phyloP scores from a whole-genome alignment of 1,140 invertebrate species.

The Gerris buenoi region DNA sequence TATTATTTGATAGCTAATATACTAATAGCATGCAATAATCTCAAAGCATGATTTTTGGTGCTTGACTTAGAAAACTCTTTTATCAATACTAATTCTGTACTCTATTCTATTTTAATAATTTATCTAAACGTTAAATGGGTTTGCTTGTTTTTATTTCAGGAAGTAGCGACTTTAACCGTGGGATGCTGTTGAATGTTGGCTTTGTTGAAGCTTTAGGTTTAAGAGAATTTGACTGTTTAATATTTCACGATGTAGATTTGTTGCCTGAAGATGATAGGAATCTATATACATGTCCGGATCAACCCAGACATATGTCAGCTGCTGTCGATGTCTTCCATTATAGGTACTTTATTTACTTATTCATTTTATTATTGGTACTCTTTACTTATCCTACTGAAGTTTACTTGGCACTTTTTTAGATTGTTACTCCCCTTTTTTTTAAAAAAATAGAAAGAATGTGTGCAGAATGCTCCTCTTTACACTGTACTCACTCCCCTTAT shows the following conservation, averaged over 20 bases:
- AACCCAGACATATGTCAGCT: slow-evolving; percentile 88
- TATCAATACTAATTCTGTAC: no score
- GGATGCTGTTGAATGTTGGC: slow-evolving; percentile 89
- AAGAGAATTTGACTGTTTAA: slow-evolving; percentile 70
- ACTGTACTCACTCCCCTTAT: no score
- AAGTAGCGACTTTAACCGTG: slow-evolving; percentile 67
- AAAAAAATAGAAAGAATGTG: no score
- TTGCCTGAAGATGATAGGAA: slow-evolving; percentile 84
- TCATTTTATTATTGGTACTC: slow-evolving; percentile 1
- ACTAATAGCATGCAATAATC: no score
- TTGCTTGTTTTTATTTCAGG: slow-evolving; percentile 34
- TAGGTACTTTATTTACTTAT: slow-evolving; percentile 37
- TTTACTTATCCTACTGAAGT: not conserved
- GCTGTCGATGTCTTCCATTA: slow-evolving; percentile 81
- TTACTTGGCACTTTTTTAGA: not conserved
- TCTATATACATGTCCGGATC: slow-evolving; percentile 75
- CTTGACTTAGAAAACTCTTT: no score
- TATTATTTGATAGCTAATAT: no score
- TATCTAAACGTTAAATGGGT: no score
- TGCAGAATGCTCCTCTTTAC: no score
- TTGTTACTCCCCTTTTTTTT: no score
- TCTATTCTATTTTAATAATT: no score
- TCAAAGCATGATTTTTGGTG: no score
- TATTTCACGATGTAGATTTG: slow-evolving; percentile 92
- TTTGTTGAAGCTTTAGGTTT: slow-evolving; percentile 69